Evolutionary conservation across 2,888 invertebrate genomes (phyloP).

Genomic region (Frankliniella fusca): DNA sequence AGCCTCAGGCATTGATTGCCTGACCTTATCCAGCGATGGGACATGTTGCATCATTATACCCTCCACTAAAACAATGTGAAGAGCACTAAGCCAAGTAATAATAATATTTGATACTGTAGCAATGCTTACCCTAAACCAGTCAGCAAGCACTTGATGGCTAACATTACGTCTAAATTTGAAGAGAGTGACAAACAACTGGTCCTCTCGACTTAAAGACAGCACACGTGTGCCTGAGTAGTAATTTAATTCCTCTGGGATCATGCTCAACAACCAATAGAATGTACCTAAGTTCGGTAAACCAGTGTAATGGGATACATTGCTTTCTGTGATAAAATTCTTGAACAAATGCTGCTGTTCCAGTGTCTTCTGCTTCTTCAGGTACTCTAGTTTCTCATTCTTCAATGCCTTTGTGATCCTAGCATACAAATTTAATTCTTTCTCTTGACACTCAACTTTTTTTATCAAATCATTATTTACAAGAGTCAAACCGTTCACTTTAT

Average conservation of each 20-base stretch:
- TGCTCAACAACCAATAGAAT: background rate
- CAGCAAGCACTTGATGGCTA: background rate
- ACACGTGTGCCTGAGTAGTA: background rate
- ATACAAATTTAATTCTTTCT: no score
- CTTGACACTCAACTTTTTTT: no score
- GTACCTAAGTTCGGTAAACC: background rate
- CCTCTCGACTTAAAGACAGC: background rate
- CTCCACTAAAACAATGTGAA: background rate
- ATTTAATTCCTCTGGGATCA: background rate
- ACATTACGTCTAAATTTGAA: background rate
- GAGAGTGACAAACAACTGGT: constrained; percentile 5
- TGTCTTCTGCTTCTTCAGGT: no score
- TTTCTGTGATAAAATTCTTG: no score
- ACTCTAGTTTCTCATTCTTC: no score
- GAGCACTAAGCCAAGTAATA: background rate
- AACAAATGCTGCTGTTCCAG: no score
- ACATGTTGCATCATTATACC: background rate
- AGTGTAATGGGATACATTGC: background rate
- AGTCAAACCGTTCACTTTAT: no score
- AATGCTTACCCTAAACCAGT: background rate
- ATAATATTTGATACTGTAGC: background rate
- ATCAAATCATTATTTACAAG: no score
- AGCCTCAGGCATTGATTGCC: background rate
- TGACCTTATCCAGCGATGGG: background rate
- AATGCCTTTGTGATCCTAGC: no score